Percentiles rank a stretch among this genome's conserved stretches.
These are phyloP conservation scores for Phallusia fumigata DNA, from an alignment of 23 tunicate genomes.

Conservation along the genomic window DNA sequence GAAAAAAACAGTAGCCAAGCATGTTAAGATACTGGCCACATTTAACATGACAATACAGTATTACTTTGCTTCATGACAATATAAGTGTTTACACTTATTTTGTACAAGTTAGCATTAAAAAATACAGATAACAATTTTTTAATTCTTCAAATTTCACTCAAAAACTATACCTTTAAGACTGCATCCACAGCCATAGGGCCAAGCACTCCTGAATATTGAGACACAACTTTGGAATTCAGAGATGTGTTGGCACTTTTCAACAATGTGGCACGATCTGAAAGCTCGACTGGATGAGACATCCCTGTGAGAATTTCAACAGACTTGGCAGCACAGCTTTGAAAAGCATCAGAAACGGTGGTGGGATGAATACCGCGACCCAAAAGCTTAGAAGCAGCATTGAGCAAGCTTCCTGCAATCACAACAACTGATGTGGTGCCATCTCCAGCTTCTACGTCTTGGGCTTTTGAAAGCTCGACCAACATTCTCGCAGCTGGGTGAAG, in stretches of 20 bases:
- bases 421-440: slow-evolving; percentile 99
- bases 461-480: slow-evolving; percentile 96
- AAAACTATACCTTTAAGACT: slow-evolving; percentile 65
- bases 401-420: slow-evolving; percentile 88
- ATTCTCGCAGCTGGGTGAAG: slow-evolving; percentile 98
- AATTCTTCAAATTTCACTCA: neutral
- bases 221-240: slow-evolving; percentile 95
- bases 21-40: too few species aligned
- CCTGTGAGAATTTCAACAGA: slow-evolving; percentile 72
- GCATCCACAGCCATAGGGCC: slow-evolving; percentile 95
- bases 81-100: too few species aligned
- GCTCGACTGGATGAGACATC: slow-evolving; percentile 80
- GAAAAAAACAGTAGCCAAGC: slow-evolving; percentile 21
- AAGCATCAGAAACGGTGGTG: slow-evolving; percentile 91
- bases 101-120: neutral
- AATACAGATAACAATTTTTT: neutral
- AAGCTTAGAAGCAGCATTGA: slow-evolving; percentile 90
- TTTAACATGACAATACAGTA: too few species aligned
- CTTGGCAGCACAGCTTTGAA: slow-evolving; percentile 84
- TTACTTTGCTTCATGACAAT: too few species aligned
- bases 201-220: slow-evolving; percentile 82
- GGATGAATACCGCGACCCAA: slow-evolving; percentile 92
- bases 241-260: slow-evolving; percentile 94
- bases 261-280: slow-evolving; percentile 70
- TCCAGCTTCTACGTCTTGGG: slow-evolving; percentile 99